phyloP scores from a whole-genome alignment of 2,888 invertebrate species.

The Thera obeliscata region DNA sequence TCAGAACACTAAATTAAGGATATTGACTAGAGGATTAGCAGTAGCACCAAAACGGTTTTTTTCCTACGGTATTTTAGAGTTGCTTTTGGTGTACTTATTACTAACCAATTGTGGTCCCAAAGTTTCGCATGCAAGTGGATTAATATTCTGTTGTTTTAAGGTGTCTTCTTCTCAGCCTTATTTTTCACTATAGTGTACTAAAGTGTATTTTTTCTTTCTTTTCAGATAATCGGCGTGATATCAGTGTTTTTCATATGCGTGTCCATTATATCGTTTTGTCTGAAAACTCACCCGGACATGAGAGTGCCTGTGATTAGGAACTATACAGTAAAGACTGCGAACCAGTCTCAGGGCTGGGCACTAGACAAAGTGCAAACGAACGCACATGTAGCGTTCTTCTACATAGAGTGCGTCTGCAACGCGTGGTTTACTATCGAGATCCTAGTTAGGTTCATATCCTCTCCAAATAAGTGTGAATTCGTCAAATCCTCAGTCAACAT shows the following conservation, averaged over 20 bases:
- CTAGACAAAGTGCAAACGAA: slow-evolving; percentile 96
- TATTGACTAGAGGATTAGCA: neutral
- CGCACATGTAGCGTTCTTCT: slow-evolving; percentile 98
- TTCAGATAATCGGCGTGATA: slow-evolving; percentile 98
- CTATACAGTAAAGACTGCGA: slow-evolving; percentile 90
- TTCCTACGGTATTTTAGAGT: no score
- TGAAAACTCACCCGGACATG: slow-evolving; percentile 99
- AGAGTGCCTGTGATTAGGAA: slow-evolving; percentile 94
- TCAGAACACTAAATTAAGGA: neutral
- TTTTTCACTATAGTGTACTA: neutral
- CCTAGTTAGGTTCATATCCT: slow-evolving; percentile 95
- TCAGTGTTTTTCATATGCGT: slow-evolving; percentile 99
- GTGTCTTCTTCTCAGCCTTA: neutral
- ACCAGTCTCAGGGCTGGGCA: slow-evolving; percentile 91
- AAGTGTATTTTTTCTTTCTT: slow-evolving; percentile 52
- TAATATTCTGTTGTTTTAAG: no score
- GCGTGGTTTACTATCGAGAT: slow-evolving; percentile 99
- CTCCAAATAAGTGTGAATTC: slow-evolving; percentile 97
- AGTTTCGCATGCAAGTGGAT: no score
- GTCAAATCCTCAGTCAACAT: slow-evolving; percentile 98
- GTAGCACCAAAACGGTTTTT: no score
- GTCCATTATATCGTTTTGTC: slow-evolving; percentile 99
- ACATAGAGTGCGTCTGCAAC: slow-evolving; percentile 99
- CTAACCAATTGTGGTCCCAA: no score
- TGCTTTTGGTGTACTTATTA: no score